A percentile compares a stretch with the other conserved stretches of the same genome.
Evolutionary conservation across 2,888 invertebrate species (phyloP).

Genomic region (Auanema sp.): DNA sequence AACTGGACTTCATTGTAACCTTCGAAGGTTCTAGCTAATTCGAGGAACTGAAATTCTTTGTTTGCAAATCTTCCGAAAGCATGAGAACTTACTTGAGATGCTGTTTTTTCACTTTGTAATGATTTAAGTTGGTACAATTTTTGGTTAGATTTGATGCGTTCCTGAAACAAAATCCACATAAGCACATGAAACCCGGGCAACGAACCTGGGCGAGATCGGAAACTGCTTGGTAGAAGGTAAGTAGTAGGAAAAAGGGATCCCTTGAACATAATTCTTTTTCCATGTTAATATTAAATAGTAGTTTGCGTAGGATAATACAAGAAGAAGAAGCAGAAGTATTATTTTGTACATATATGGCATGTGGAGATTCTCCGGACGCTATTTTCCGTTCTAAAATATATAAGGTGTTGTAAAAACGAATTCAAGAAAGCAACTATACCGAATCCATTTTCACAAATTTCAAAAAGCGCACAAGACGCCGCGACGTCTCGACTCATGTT

Average conservation of each 20-base stretch:
- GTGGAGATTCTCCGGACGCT: conserved; percentile 89
- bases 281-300: conserved; percentile 65
- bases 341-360: conserved; percentile 96
- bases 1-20: conserved; percentile 92
- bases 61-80: background rate
- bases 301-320: conserved; percentile 77
- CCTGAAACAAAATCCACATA: conserved; percentile 64
- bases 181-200: no score
- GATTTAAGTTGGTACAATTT: conserved; percentile 93
- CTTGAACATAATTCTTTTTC: conserved; percentile 69
- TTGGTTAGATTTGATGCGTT: conserved; percentile 85
- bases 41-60: conserved; percentile 74
- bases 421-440: conserved; percentile 71
- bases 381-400: conserved; percentile 83
- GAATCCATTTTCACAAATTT: conserved; percentile 94
- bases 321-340: conserved; percentile 95
- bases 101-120: conserved; percentile 84
- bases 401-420: background rate
- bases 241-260: conserved; percentile 76
- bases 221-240: conserved; percentile 65
- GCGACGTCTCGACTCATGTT: conserved; percentile 78
- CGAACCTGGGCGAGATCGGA: conserved; percentile 47
- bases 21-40: conserved; percentile 80
- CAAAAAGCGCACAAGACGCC: conserved; percentile 91
- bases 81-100: conserved; percentile 72